Base-by-base conservation (phyloP, 2,113 vertebrate species). In the Sclerurus mexicanus region DNA sequence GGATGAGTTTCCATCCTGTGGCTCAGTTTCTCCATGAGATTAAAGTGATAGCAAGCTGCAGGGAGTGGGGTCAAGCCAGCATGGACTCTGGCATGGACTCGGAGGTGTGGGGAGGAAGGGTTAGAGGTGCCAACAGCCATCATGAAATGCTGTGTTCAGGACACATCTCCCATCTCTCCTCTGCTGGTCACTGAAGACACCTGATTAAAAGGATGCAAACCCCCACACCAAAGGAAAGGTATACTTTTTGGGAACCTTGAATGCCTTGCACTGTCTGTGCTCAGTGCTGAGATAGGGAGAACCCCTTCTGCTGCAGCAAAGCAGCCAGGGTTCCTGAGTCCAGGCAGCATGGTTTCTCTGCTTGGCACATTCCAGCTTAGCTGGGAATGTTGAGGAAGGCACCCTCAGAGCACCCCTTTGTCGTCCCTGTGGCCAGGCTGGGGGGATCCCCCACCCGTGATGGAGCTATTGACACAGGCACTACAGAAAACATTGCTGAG, bases 401-500 rank as follows among this genome's bases (percentile, higher is more conserved):
- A 39, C 9, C 4, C 8, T 7, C 0, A 1, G 31, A 44, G 56
- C 27, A 75, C 35, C 33, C 66, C 50, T 81, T 60, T 4, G 3
- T 33, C 1, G 1, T 44, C 49, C 47, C 59, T 0, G 5, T 0
- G 1, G 62, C 22, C 19, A 40, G 76, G 42, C 74, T 64, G 63
- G 49, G 42, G 59, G 55, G 71, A 91, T 77, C 96, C 77, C 59
- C 53, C 44, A 0, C 85, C 94, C 12, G 3, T 56, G 79, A 92
- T 84, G 64, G 94, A 88, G 85, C 92, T 97, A 98, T 98, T 90
- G 97, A 98, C 95, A 89, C 4, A 0, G 76, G 44, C 7, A 1
- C 96, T 96, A 87, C 47, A 63, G 94, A 97, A 97, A 97, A 97
- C 97, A 96, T 96, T 97, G 94, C 96, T 95, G 94, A 97, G 96